Conservation (phyloP, 1,140 invertebrate genomes). For the Dryas iulia region DNA sequence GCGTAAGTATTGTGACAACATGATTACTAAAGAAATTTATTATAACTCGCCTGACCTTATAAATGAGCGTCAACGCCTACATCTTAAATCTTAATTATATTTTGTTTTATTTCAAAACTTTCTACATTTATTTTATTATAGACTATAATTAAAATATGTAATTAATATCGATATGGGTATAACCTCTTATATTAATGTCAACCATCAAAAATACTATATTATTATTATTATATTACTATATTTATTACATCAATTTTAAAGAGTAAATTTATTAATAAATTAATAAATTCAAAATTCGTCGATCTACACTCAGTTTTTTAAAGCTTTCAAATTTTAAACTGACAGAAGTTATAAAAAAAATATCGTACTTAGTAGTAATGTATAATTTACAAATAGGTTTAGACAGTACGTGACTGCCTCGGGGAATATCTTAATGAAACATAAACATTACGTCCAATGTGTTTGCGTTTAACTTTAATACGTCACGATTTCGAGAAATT, state of each 20-base stretch:
- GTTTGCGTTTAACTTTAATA: conserved; percentile 5
- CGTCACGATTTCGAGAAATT: conserved; percentile 12
- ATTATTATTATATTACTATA: too few relatives aligned
- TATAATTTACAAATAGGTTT: not conserved
- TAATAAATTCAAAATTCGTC: too few relatives aligned
- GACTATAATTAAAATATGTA: not conserved
- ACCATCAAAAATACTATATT: too few relatives aligned
- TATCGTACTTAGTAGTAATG: not conserved
- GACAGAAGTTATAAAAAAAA: not conserved
- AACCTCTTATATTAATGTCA: too few relatives aligned
- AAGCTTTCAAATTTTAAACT: not conserved
- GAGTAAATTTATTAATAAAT: too few relatives aligned
- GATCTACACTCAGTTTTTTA: too few relatives aligned
- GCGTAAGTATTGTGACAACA: conserved; percentile 10
- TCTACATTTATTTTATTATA: not conserved
- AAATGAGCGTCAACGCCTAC: conserved; percentile 6
- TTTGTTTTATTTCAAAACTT: not conserved
- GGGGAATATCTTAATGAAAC: conserved; percentile 17
- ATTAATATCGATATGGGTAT: too few relatives aligned
- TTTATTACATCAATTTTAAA: too few relatives aligned
- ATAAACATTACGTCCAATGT: conserved; percentile 14
- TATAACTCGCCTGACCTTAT: not conserved
- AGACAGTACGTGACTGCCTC: conserved; percentile 14
- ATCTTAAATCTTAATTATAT: not conserved
- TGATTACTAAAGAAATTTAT: conserved; percentile 21